Conservation (phyloP, 2,113 vertebrate genomes). For the Pitta sordida region DNA sequence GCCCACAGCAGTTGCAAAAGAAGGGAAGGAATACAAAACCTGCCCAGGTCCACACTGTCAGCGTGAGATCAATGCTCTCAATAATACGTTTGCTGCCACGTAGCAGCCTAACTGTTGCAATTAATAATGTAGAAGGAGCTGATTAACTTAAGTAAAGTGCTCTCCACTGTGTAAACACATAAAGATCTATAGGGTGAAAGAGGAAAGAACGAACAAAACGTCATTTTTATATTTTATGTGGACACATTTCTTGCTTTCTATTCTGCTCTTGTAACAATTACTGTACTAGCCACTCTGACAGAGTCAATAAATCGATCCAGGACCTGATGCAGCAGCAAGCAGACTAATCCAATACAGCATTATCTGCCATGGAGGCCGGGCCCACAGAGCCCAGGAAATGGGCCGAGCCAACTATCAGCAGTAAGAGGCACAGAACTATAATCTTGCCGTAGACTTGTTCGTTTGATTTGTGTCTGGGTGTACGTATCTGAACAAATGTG, state of each 20-base stretch:
- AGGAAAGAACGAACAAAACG: constrained; percentile 66
- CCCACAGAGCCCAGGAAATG: constrained; percentile 23
- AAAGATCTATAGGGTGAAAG: constrained; percentile 63
- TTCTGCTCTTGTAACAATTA: constrained; percentile 79
- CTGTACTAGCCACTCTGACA: constrained; percentile 77
- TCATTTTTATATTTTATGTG: constrained; percentile 76
- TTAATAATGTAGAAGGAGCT: constrained; percentile 77
- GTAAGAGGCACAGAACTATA: not conserved
- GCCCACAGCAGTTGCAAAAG: constrained; percentile 35
- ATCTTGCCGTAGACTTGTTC: not conserved
- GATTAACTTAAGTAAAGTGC: constrained; percentile 77
- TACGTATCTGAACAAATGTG: not conserved
- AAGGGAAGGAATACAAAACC: constrained; percentile 54
- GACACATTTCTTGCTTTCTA: constrained; percentile 73
- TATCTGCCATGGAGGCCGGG: constrained; percentile 60
- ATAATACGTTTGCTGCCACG: constrained; percentile 41
- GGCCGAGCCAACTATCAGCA: constrained; percentile 7
- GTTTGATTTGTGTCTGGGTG: not conserved
- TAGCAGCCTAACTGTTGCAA: constrained; percentile 63
- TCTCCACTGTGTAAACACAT: constrained; percentile 73
- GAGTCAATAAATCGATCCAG: constrained; percentile 87
- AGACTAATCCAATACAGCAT: constrained; percentile 75
- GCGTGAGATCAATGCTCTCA: constrained; percentile 65
- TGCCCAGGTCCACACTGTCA: constrained; percentile 3
- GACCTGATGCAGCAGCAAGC: constrained; percentile 74